Percentiles rank a stretch among this genome's conserved stretches.
Evolutionary conservation across 2,888 invertebrate species (phyloP).

Genomic region (Deroplatys truncata): DNA sequence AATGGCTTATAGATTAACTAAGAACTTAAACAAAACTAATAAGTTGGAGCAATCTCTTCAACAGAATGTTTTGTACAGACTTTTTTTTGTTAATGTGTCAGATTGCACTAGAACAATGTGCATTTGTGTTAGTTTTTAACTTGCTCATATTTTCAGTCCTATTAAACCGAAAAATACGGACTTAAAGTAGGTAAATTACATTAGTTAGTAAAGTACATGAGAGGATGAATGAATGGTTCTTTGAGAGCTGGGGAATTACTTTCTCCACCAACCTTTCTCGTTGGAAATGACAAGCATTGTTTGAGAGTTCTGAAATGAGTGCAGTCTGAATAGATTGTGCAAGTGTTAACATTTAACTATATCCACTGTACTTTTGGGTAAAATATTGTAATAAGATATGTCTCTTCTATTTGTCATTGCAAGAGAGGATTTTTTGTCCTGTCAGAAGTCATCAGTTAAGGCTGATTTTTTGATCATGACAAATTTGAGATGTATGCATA

Average conservation of each 20-base stretch:
- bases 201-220: conserved; percentile 25
- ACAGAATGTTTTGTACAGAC: conserved; percentile 25
- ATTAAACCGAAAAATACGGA: conserved; percentile 22
- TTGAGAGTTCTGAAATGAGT: conserved; percentile 23
- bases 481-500: conserved; percentile 19
- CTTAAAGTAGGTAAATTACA: conserved; percentile 15
- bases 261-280: conserved; percentile 38
- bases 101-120: conserved; percentile 26
- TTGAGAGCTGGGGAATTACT: conserved; percentile 27
- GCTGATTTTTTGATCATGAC: conserved; percentile 25
- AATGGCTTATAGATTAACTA: conserved; percentile 27
- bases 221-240: conserved; percentile 32
- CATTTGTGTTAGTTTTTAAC: conserved; percentile 23
- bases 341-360: conserved; percentile 23
- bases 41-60: conserved; percentile 25
- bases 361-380: conserved; percentile 22
- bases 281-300: conserved; percentile 33
- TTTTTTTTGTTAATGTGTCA: conserved; percentile 27
- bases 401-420: conserved; percentile 18
- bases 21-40: conserved; percentile 39
- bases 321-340: conserved; percentile 26
- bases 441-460: neutral
- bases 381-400: conserved; percentile 12
- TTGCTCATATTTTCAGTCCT: conserved; percentile 18
- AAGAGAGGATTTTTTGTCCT: neutral